Evolutionary conservation across 2,888 invertebrate genomes (phyloP).

Genomic region (Pelosia muscerda): DNA sequence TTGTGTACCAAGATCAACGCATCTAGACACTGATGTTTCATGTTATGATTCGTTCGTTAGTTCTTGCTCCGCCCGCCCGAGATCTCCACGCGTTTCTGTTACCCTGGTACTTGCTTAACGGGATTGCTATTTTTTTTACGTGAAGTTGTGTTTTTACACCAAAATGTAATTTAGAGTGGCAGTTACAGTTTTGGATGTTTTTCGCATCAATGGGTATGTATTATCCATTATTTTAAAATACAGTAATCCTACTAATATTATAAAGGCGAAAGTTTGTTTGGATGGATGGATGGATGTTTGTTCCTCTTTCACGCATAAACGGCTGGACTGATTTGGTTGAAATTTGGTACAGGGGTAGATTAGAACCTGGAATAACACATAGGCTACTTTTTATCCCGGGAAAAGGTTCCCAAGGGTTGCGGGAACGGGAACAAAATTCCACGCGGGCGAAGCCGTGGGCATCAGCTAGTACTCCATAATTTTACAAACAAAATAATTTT

Average conservation of each 20-base stretch:
- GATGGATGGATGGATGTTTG: too few species aligned
- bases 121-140: not conserved
- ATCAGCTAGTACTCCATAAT: too few species aligned
- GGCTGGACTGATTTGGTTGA: too few species aligned
- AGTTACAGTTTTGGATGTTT: not conserved
- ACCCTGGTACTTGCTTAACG: constrained; percentile 53
- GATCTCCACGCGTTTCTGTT: constrained; percentile 62
- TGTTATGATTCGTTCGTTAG: constrained; percentile 49
- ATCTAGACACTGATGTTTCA: not conserved
- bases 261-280: too few species aligned
- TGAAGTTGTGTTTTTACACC: not conserved
- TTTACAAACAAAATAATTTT: not conserved
- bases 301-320: too few species aligned
- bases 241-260: too few species aligned
- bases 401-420: too few species aligned
- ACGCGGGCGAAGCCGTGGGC: too few species aligned
- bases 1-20: constrained; percentile 18
- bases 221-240: not conserved
- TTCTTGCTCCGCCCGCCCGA: constrained; percentile 56
- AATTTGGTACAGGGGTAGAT: too few species aligned
- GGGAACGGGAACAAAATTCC: too few species aligned
- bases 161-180: not conserved
- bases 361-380: too few species aligned
- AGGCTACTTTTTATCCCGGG: too few species aligned
- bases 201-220: constrained; percentile 11